phyloP scores from a whole-genome alignment of 2,888 invertebrate genomes.

The Torymus tubicola region DNA sequence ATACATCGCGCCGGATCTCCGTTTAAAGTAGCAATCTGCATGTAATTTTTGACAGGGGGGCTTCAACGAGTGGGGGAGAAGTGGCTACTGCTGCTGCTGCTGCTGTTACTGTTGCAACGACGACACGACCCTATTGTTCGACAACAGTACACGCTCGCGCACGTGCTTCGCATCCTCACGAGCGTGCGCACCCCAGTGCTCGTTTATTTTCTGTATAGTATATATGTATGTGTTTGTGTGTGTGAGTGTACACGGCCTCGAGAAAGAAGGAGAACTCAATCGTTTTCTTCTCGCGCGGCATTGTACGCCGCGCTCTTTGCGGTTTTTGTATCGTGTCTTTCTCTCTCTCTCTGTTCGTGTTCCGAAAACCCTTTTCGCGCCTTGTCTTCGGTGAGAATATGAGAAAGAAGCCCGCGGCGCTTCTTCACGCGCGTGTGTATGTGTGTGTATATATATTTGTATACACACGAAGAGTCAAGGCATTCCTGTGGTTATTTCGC shows the following conservation, averaged over 20 bases:
- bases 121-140: constrained; percentile 6
- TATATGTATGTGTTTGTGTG: too few species aligned
- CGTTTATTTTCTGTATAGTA: not conserved
- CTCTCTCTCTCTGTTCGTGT: too few species aligned
- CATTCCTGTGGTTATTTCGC: constrained; percentile 22
- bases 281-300: too few species aligned
- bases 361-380: constrained; percentile 35
- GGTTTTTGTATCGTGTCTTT: too few species aligned
- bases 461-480: not conserved
- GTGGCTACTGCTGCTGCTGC: too few species aligned
- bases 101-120: not conserved
- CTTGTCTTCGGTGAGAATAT: not conserved
- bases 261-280: too few species aligned
- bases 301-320: too few species aligned
- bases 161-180: constrained; percentile 24
- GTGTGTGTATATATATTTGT: too few species aligned
- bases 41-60: constrained; percentile 31
- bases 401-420: constrained; percentile 5
- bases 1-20: not conserved
- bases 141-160: not conserved
- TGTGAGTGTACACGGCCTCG: not conserved
- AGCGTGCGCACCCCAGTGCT: not conserved
- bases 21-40: constrained; percentile 27
- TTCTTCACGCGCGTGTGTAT: not conserved
- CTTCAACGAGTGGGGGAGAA: not conserved